Base-by-base conservation (phyloP, 2,888 invertebrate species). In the Catocala sponsa region DNA sequence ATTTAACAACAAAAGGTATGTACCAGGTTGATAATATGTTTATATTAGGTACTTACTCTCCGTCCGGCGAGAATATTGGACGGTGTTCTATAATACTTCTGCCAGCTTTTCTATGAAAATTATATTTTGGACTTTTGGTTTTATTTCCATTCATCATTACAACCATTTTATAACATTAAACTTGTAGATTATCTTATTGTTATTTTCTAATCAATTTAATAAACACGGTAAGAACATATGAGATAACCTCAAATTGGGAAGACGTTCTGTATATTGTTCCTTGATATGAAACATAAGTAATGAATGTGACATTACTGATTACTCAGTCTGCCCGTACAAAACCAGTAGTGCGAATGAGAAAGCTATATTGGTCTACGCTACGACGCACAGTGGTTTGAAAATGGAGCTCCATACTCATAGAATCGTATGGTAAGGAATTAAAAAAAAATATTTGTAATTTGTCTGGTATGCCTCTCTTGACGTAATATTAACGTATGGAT, bases 61-160 rank as follows among this genome's bases (percentile, higher is more conserved):
- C 94, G 78, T 94, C 93, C 11, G 94, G 92, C 35, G 95, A 92
- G 83, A 95, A 94, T 67, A 91, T 76, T 49, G 95, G 94, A 12
- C 84, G 81, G 41, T 83, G 87, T 79, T 95, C 93, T 64, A 94
- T 92, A 54, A 95, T 89, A 88, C 90, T 94, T 74, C 90, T 89
- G 6, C 95, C 94, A 51, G 94, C 94, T 84, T 93, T 94, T 81
- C 94, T 87, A 56, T 79, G 84, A 74, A 94, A 88, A 46, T 78
- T 83, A 67, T 92, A 94, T 58, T 88, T 89, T 5, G 68, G 61
- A 6, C 25, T 72, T 56, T 81, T 72, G 9, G 55, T 61, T 65
- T 63, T 72, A 56, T 76, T 60, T 50, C 47, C 74, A 49, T 74
- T 68, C 50, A 66, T 76, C 77, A 85, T 82, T 2, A 91, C 84